These are phyloP conservation scores for Caenorhabditis sp. DNA, from an alignment of 2,888 invertebrate genomes.

Conservation along the genomic window DNA sequence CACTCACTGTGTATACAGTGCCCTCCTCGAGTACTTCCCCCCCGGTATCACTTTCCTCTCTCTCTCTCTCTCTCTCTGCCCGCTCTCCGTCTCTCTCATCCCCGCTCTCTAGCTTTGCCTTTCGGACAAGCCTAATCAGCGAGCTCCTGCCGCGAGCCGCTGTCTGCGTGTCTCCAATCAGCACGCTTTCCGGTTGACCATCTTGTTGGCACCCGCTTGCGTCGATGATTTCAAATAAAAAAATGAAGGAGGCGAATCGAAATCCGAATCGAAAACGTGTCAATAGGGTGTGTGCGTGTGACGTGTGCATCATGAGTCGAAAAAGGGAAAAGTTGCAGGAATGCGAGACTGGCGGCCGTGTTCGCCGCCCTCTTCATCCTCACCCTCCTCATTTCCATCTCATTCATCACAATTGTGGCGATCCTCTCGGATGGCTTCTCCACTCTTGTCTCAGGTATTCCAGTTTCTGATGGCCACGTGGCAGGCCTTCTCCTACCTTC, in stretches of 20 bases:
- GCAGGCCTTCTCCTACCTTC: conserved; percentile 36
- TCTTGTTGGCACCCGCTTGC: no score
- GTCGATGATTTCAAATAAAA: no score
- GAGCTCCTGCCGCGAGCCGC: no score
- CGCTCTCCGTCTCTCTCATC: no score
- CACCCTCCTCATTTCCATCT: conserved; percentile 63
- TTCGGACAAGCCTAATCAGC: no score
- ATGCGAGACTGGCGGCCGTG: conserved; percentile 66
- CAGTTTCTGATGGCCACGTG: conserved; percentile 30
- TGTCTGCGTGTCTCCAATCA: no score
- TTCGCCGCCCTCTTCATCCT: conserved; percentile 68
- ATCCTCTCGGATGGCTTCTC: conserved; percentile 70
- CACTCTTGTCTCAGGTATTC: conserved; percentile 57
- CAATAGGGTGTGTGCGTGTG: not conserved
- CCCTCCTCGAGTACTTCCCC: conserved; percentile 12
- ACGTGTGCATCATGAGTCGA: no score
- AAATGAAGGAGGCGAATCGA: no score
- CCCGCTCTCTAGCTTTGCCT: no score
- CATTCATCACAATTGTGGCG: conserved; percentile 65
- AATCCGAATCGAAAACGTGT: not conserved
- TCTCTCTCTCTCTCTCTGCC: not conserved
- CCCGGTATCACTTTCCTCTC: conserved; percentile 7
- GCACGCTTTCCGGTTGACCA: no score
- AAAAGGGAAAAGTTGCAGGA: conserved; percentile 39
- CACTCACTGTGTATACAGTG: conserved; percentile 25